Base-by-base conservation (phyloP, 2,797 vertebrate species). In the Cephalopachus bancanus region DNA sequence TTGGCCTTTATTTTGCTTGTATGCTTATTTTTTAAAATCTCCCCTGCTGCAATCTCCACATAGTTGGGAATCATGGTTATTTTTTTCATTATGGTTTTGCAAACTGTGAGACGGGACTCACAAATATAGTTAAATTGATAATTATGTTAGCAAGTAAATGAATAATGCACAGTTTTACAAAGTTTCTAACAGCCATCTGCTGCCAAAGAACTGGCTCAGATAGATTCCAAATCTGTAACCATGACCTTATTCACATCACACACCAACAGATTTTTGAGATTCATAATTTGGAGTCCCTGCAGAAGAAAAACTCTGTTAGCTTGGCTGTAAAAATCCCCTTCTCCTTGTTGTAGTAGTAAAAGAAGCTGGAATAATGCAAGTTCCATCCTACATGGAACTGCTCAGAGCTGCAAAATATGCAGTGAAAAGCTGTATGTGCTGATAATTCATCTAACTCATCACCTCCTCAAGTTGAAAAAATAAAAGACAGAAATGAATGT, bases 391-490 rank as follows among this genome's bases (percentile, higher is more conserved):
- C 37, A 60, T 65, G 24, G 83, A 92, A 95, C 28, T 44, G 57
- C 86, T 91, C 60, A 97, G 64, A 95, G 80, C 15, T 60, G 22
- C 20, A 26, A 49, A 91, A 97, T 60, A 96, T 55, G 71, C 1
- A 60, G 0, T 11, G 22, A 93, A 84, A 97, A 97, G 33, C 3
- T 37, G 51, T 83, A 49, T 44, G 59, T 85, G 37, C 33, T 83
- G 57, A 80, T 28, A 62, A 79, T 71, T 78, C 76, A 22, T 93
- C 64, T 88, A 94, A 89, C 26, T 95, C 79, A 95, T 96, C 49
- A 30, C 33, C 59, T 84, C 57, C 3, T 83, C 83, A 74, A 64
- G 28, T 1, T 87, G n/a, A 5, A n/a, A 64, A 71, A 71, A 14
- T 75, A 44, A 22, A 33, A 53, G n/a, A 60, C 7, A 64, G 9